Base-by-base conservation (phyloP, 2,113 vertebrate genomes). In the Andinoacara biseriatus region DNA sequence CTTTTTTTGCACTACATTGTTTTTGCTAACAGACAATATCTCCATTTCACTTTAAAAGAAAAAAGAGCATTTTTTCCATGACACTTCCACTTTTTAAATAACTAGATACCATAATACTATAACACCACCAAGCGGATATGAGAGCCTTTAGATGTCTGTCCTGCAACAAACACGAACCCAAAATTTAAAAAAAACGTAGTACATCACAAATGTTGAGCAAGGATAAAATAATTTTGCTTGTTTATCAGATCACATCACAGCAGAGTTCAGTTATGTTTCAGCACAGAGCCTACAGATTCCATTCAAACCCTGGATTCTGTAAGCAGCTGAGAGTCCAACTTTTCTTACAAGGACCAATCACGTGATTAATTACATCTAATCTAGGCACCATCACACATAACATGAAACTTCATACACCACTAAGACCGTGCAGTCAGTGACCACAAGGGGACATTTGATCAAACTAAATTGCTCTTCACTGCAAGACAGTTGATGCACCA, bases 341-440 rank as follows among this genome's bases (percentile, higher is more conserved):
- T 0, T 49, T 49, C 29, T 69, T 2, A 29, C 29, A 20, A 49
- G 40, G 43, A 49, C 24, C 18, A 49, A 69, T 69, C 43, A 69
- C 65, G 20, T 13, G 5, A 26, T 29, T 69, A 69, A 69, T 67
- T 46, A 24, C 43, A 67, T 29, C 24, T 69, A 46, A 49, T 67
- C 63, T 18, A 29, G 63, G 63, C 43, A 1, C 0, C 63, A 11
- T 49, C 40, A 11, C 63, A 69, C 40, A 67, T 26, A 67, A 67
- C 22, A 60, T 18, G 26, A 1, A 29, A 69, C 24, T 11, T 29
- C 3, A 11, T 20, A 17, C 63, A 20, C 40, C 40, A 69, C 15
- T 15, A 49, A 11, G 40, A 10, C 46, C 8, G 26, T 1, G 0
- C 0, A 49, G 40, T 69, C 0, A 5, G 43, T 20, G 0, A 15